Conservation (phyloP, 92 coral and sea anemone species). For the Parazoanthus swiftii region DNA sequence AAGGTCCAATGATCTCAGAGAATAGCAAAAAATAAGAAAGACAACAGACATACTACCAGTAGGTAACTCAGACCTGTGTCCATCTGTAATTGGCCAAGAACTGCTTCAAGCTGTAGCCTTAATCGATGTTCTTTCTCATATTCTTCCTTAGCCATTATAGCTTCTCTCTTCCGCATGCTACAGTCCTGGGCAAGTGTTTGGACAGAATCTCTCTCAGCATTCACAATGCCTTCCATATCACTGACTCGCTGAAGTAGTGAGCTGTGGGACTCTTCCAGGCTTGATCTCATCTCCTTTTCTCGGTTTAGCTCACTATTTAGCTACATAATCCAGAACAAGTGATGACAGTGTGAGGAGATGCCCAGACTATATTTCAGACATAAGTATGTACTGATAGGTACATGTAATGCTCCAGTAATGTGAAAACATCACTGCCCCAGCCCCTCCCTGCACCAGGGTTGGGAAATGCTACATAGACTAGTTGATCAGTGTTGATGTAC, state of each 20-base stretch:
- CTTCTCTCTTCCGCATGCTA: constrained; percentile 67
- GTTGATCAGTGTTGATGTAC: too few species aligned
- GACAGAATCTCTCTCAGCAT: constrained; percentile 80
- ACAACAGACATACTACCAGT: not conserved
- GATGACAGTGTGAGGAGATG: not conserved
- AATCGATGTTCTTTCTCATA: constrained; percentile 73
- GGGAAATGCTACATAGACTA: too few species aligned
- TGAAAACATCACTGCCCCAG: too few species aligned
- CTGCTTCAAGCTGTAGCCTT: constrained; percentile 70
- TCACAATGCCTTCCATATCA: constrained; percentile 93
- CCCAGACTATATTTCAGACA: not conserved
- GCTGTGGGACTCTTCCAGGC: constrained; percentile 83
- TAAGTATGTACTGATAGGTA: too few species aligned
- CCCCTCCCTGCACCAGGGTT: too few species aligned
- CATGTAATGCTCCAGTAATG: too few species aligned
- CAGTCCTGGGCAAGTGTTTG: constrained; percentile 85
- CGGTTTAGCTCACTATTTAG: constrained; percentile 71
- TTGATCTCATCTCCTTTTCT: constrained; percentile 71
- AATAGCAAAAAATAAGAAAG: not conserved
- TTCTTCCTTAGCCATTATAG: constrained; percentile 64
- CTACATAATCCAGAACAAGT: constrained; percentile 46
- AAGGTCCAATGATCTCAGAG: not conserved
- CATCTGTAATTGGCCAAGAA: constrained; percentile 75
- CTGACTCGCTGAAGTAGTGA: constrained; percentile 84
- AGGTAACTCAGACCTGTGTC: constrained; percentile 63